Percentiles rank a stretch among this genome's conserved stretches.
These are phyloP conservation scores for Monomorium pharaonis DNA, from an alignment of 1,140 invertebrate species.

Conservation along the genomic window DNA sequence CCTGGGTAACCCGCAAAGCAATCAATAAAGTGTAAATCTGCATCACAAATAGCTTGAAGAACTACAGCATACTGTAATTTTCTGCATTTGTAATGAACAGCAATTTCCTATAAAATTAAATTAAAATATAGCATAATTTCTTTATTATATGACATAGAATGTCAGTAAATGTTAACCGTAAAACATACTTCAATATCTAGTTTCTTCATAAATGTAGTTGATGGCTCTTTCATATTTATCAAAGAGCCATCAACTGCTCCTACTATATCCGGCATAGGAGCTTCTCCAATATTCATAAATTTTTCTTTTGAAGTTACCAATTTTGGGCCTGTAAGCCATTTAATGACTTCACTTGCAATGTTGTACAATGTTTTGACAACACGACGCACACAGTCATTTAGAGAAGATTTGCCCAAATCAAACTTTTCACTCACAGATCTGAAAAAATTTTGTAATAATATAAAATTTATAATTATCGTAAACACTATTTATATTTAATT, in stretches of 20 bases:
- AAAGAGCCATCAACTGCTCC: not conserved
- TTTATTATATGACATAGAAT: not conserved
- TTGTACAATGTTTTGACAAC: not conserved
- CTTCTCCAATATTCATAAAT: not conserved
- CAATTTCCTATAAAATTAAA: not conserved
- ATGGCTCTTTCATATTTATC: no score
- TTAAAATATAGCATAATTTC: not conserved
- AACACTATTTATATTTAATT: not conserved
- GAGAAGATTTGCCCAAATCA: not conserved
- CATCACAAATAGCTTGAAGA: not conserved
- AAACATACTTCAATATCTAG: not conserved
- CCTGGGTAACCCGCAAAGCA: not conserved
- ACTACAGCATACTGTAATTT: not conserved
- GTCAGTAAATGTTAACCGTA: not conserved
- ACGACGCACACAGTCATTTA: not conserved
- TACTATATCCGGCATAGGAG: not conserved
- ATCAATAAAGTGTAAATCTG: not conserved
- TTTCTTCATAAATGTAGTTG: not conserved
- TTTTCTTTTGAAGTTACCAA: not conserved
- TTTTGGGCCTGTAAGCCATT: not conserved
- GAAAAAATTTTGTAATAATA: no score
- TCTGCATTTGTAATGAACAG: not conserved
- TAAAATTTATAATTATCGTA: not conserved
- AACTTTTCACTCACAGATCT: constrained; percentile 8
- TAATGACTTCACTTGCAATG: not conserved